Evolutionary conservation across 2,113 vertebrate genomes (phyloP), one percentile per base, ranked within the genome.

Genomic region (Pipra filicauda): DNA sequence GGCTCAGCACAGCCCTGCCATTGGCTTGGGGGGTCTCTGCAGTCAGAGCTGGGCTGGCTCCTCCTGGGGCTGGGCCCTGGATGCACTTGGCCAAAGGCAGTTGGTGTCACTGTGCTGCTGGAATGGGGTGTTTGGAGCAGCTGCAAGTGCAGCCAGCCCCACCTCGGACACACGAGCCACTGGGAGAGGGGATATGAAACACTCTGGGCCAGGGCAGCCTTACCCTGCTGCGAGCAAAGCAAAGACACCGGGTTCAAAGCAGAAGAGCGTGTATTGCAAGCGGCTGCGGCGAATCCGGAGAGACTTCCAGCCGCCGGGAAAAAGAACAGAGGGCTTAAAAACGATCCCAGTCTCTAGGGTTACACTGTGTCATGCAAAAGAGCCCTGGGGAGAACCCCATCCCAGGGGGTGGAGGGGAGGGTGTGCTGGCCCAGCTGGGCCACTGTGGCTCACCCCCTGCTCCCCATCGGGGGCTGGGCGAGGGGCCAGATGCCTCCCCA

Each of bases 231-330:
- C 64, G 10, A 95, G 96, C 75, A 20, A 97, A 93, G 95, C 90
- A 93, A 86, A 71, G 85, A 96, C 92, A 97, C 92, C 0, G 28
- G 59, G 90, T 86, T 96, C 48, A 96, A 97, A 97, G 95, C 95
- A 96, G 93, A 96, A 96, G 91, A 97, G 95, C 88, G 11, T 97
- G 95, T 97, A 96, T 96, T 97, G 96, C 96, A 96, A 96, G 95
- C 79, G 75, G 95, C 95, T 90, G 92, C 17, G 8, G 90, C 54
- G 1, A 7, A 4, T 74, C 93, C 44, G 2, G 59, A 79, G 46
- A 82, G 93, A 86, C 95, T 92, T 91, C 79, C 93, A 95, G 91
- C 95, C 91, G 39, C 93, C 31, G 0, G 91, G 93, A 95, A 86
- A 92, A 95, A 94, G 90, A 97, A 94, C 95, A 94, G 88, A 95